Evolutionary conservation across 2,113 vertebrate genomes (phyloP), one percentile per base, ranked within the genome.

Genomic region (Antidorcas marsupialis): DNA sequence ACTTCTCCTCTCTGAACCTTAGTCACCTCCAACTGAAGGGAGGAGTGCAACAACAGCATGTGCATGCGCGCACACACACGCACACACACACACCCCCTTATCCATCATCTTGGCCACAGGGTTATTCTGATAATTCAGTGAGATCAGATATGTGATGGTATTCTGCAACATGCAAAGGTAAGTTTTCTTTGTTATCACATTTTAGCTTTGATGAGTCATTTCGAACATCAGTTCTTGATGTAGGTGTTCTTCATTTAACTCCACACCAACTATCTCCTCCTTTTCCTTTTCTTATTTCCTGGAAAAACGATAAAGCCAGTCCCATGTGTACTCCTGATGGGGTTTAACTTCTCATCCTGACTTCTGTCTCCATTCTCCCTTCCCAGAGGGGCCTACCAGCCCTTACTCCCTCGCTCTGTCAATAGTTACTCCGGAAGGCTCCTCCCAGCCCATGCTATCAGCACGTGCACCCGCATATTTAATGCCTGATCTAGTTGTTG

Each of bases 141-240:
- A 97, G 67, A 45, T 95, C 92, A 94, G 19, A 15, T 84, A 19
- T n/a, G 47, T 83, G 91, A 86, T 0, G 1, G 55, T 36, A 91
- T 67, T 95, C 79, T 87, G 62, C 36, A 59, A n/a, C 45, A 47
- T 8, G 36, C 67, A 94, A 89, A 84, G 53, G 6, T 64, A 94
- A 82, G 2, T 91, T 88, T n/a, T 95, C 93, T 84, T 92, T 81
- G 59, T 78, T 82, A 96, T 62, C 78, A 91, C 87, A 97, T 97
- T 89, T 94, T 9, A 36, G 52, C 17, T 86, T 52, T 27, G 7
- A 60, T 96, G 96, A 95, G 78, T 97, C 92, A 95, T 89, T 84
- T 97, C 33, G 62, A 81, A 74, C 14, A 43, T 76, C 36, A 90
- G 45, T 83, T 87, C 87, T 92, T 84, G 59, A 91, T 2, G 30